Percentiles rank a stretch among this genome's conserved stretches.
These are phyloP conservation scores for Strigamia maritima DNA, from an alignment of 2,888 invertebrate genomes.

Conservation along the genomic window DNA sequence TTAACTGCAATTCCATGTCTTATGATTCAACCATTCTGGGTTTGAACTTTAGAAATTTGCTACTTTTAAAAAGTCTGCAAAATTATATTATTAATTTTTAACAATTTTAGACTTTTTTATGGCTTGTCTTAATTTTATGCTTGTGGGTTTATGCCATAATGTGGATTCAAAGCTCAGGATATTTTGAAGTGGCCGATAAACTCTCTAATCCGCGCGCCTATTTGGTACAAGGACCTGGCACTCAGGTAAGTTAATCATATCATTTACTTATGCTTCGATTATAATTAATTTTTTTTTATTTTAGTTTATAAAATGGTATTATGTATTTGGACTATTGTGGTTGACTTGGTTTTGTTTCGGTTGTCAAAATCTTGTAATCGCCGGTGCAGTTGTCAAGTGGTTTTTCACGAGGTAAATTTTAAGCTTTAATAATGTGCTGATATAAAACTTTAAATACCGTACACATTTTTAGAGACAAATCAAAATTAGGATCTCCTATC, in stretches of 20 bases:
- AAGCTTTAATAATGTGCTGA: background rate
- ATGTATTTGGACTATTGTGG: constrained; percentile 47
- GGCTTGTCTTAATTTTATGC: constrained; percentile 41
- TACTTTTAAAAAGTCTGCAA: too few relatives aligned
- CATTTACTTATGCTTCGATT: background rate
- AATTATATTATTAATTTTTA: background rate
- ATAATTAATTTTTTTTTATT: background rate
- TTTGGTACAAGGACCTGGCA: background rate
- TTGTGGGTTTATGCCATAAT: constrained; percentile 41
- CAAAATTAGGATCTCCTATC: constrained; percentile 55
- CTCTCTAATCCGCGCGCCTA: background rate
- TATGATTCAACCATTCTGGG: constrained; percentile 62
- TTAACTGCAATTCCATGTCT: constrained; percentile 62
- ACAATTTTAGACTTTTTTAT: constrained; percentile 45
- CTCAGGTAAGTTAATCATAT: background rate
- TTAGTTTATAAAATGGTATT: constrained; percentile 44
- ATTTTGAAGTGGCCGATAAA: background rate
- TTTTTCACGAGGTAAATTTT: constrained; percentile 47
- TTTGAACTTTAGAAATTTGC: constrained; percentile 45
- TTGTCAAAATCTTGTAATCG: constrained; percentile 48
- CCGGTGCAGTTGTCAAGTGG: constrained; percentile 47
- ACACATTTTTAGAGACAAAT: constrained; percentile 56
- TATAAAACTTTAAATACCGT: background rate
- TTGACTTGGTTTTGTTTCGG: constrained; percentile 47
- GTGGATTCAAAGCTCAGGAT: constrained; percentile 41